Percentiles rank a stretch among this genome's conserved stretches.
These are phyloP conservation scores for Tupaia tana DNA, from an alignment of 2,113 vertebrate species.

Conservation along the genomic window DNA sequence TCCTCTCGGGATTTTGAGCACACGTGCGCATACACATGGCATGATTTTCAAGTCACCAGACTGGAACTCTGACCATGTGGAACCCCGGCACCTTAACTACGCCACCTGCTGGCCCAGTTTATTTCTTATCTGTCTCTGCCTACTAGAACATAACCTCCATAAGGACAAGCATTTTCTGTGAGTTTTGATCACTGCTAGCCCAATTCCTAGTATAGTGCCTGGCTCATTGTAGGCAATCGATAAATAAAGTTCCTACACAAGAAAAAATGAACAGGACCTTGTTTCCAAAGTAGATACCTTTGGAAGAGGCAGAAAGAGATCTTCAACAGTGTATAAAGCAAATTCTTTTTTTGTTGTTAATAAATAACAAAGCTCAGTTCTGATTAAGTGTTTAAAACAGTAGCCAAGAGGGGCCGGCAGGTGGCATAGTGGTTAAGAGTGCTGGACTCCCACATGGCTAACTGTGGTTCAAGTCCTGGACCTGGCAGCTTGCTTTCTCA, in stretches of 20 bases:
- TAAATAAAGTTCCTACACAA: slow-evolving; percentile 14
- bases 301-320: neutral
- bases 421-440: too few relatives aligned
- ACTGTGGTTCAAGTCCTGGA: too few relatives aligned
- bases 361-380: slow-evolving; percentile 30
- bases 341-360: neutral
- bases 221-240: neutral
- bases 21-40: too few relatives aligned
- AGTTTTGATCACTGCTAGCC: slow-evolving; percentile 7
- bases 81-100: too few relatives aligned
- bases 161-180: neutral
- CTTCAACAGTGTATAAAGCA: neutral
- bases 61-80: too few relatives aligned
- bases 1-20: too few relatives aligned
- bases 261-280: neutral
- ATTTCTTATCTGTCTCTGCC: neutral
- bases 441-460: too few relatives aligned
- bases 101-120: too few relatives aligned
- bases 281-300: neutral
- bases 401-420: neutral
- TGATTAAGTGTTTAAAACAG: slow-evolving; percentile 6
- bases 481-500: too few relatives aligned
- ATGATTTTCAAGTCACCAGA: too few relatives aligned
- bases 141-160: neutral
- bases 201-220: neutral